These are phyloP conservation scores for Molorchus minor DNA, from an alignment of 2,888 invertebrate species.

Conservation along the genomic window DNA sequence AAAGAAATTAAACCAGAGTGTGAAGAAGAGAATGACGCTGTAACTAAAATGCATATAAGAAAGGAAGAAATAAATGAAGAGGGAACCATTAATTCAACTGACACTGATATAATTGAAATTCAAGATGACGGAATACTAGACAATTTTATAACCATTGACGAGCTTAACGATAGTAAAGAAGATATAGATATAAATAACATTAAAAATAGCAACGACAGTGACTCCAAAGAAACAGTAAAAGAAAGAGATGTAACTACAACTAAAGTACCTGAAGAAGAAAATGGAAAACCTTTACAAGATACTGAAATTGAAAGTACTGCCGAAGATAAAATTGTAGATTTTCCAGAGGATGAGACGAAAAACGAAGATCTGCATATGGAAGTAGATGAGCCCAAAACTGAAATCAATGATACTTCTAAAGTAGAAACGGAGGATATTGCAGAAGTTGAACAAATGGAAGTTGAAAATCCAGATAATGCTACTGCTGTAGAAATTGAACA, in stretches of 20 bases:
- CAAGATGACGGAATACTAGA: background rate
- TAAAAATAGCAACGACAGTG: background rate
- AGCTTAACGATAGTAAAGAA: background rate
- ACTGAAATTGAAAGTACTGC: background rate
- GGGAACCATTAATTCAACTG: too few relatives aligned
- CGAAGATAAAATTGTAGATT: background rate
- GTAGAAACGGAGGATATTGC: background rate
- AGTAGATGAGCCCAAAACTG: too few relatives aligned
- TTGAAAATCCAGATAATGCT: slow-evolving; percentile 34
- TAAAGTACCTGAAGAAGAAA: slow-evolving; percentile 27
- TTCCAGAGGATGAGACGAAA: too few relatives aligned
- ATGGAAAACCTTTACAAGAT: slow-evolving; percentile 18
- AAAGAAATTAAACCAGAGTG: slow-evolving; percentile 16
- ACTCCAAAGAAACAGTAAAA: too few relatives aligned
- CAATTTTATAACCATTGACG: background rate
- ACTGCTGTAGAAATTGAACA: slow-evolving; percentile 59
- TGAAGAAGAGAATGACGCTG: slow-evolving; percentile 27
- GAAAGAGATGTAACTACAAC: background rate
- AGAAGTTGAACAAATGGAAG: background rate
- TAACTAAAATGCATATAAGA: background rate
- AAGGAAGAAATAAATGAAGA: background rate
- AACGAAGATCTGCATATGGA: too few relatives aligned
- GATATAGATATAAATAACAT: background rate
- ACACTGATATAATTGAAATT: too few relatives aligned
- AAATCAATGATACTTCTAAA: too few relatives aligned